Conservation (phyloP, 2,113 vertebrate species). For the Abramis brama region DNA sequence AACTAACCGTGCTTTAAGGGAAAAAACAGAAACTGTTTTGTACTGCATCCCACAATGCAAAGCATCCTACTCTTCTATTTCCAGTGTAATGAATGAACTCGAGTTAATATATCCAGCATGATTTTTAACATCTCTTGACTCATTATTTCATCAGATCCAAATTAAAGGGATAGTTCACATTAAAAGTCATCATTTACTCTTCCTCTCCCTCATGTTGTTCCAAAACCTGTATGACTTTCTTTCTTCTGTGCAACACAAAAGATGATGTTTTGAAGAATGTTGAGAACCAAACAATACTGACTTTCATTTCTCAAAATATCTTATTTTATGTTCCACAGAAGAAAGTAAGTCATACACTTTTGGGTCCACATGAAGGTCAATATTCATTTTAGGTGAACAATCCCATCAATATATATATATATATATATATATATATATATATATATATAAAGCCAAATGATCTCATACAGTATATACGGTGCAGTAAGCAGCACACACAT, state of each 20-base stretch:
- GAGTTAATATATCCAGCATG: not conserved
- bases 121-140: slow-evolving; percentile 9
- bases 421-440: not conserved
- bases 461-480: not conserved
- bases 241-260: not conserved
- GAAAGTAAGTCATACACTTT: not conserved
- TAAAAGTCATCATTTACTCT: not conserved
- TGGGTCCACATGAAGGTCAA: not conserved
- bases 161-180: not conserved
- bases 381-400: not conserved
- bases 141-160: slow-evolving; percentile 12
- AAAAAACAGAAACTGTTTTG: not conserved
- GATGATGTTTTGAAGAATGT: not conserved
- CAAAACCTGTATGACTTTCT: not conserved
- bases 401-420: not conserved
- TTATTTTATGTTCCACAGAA: not conserved
- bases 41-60: not conserved
- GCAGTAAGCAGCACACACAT: not conserved
- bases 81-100: not conserved
- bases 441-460: too few species aligned
- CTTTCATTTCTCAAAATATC: not conserved
- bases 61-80: not conserved
- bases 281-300: not conserved
- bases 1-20: not conserved
- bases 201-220: not conserved